These are phyloP conservation scores for Botia almorhae DNA, from an alignment of 2,797 vertebrate genomes.

Conservation along the genomic window DNA sequence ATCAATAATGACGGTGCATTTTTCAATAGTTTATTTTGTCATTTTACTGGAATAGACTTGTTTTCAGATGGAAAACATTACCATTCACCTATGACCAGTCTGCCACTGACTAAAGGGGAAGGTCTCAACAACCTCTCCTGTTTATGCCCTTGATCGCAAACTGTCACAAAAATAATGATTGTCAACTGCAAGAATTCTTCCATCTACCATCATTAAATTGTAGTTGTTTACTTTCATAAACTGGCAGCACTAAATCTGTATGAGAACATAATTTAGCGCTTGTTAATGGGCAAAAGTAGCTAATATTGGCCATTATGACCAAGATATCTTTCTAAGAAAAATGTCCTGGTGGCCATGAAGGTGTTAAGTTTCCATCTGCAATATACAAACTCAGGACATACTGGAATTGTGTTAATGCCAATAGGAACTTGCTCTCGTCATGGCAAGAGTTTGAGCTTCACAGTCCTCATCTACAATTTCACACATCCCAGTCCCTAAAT, in stretches of 20 bases:
- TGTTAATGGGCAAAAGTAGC: background rate
- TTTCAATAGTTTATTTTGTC: no score
- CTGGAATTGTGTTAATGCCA: slow-evolving; percentile 4
- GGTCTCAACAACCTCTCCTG: no score
- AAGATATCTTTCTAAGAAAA: background rate
- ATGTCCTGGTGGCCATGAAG: background rate
- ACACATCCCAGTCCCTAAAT: background rate
- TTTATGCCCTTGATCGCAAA: no score
- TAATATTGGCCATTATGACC: background rate
- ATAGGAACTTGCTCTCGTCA: background rate
- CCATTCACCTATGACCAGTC: no score
- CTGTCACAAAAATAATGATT: no score
- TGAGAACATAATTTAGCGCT: background rate
- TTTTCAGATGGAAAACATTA: no score
- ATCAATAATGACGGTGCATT: no score
- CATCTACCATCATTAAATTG: background rate
- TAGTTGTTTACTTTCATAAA: background rate
- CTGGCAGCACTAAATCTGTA: background rate
- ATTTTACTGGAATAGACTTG: no score
- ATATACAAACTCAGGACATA: background rate
- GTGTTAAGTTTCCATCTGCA: slow-evolving; percentile 6
- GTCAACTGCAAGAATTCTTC: background rate
- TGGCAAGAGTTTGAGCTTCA: background rate
- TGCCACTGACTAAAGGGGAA: no score
- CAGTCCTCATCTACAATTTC: background rate